phyloP scores from a whole-genome alignment of 2,797 vertebrate species.

The Enteromius trimaculatus region DNA sequence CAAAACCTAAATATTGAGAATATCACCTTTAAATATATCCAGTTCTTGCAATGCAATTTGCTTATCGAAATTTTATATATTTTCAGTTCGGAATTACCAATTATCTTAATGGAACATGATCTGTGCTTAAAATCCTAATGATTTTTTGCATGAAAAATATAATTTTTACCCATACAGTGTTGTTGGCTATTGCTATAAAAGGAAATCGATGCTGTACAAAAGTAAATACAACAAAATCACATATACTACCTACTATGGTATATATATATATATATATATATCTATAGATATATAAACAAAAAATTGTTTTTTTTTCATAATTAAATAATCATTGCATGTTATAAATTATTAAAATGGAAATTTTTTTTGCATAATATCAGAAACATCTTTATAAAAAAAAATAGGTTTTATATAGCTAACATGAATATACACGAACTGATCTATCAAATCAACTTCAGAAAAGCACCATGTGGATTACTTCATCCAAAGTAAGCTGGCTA shows the following conservation, averaged over 20 bases:
- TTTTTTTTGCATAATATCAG: background rate
- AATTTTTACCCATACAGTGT: no score
- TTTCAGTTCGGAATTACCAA: no score
- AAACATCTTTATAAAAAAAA: background rate
- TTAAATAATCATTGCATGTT: background rate
- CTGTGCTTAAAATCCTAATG: no score
- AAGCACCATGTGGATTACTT: constrained; percentile 3
- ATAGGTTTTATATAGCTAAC: background rate
- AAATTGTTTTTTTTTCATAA: background rate
- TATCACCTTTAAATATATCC: no score
- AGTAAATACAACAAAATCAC: background rate
- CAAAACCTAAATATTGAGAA: no score
- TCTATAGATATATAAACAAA: no score
- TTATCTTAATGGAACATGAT: no score
- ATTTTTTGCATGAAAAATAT: no score
- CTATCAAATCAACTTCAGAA: background rate
- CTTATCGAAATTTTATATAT: no score
- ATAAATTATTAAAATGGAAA: background rate
- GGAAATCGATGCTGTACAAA: background rate
- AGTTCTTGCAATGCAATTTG: no score
- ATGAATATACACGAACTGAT: background rate
- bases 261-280: no score
- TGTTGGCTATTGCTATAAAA: background rate
- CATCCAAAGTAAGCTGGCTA: background rate
- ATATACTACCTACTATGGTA: background rate